Evolutionary conservation across 2,797 vertebrate species (phyloP).

Genomic region (Gouania willdenowi): DNA sequence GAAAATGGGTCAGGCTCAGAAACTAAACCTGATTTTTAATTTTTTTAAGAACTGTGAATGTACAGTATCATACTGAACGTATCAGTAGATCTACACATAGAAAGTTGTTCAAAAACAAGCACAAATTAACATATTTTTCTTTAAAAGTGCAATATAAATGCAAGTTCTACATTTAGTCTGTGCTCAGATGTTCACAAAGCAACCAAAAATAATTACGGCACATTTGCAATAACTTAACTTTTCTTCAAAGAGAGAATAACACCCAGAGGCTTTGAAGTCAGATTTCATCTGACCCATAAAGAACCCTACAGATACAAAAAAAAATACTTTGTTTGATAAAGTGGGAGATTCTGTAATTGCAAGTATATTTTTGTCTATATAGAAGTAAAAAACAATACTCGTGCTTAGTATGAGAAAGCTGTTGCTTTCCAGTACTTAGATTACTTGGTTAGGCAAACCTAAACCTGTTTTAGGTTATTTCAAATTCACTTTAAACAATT

Average conservation of each 20-base stretch:
- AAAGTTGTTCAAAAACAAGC: constrained; percentile 63
- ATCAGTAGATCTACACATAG: too few species aligned
- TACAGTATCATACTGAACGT: too few species aligned
- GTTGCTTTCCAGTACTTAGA: constrained; percentile 35
- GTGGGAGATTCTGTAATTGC: constrained; percentile 6
- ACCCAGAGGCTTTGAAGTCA: neutral
- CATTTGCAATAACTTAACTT: neutral
- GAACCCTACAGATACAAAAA: too few species aligned
- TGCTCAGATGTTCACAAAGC: constrained; percentile 4
- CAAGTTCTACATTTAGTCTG: constrained; percentile 10
- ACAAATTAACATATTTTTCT: constrained; percentile 37
- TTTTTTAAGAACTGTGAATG: too few species aligned
- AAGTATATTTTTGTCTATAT: neutral
- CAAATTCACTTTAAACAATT: constrained; percentile 41
- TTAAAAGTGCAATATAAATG: neutral
- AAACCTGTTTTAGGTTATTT: constrained; percentile 45
- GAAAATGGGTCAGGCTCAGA: too few species aligned
- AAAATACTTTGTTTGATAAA: neutral
- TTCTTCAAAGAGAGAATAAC: constrained; percentile 5
- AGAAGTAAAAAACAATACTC: too few species aligned
- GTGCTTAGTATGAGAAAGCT: constrained; percentile 10
- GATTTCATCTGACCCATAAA: neutral
- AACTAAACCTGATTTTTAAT: too few species aligned
- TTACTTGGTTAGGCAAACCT: constrained; percentile 27
- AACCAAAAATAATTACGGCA: neutral